These are phyloP conservation scores for Neelides sp. DNA, from an alignment of 1,140 invertebrate species.

Conservation along the genomic window DNA sequence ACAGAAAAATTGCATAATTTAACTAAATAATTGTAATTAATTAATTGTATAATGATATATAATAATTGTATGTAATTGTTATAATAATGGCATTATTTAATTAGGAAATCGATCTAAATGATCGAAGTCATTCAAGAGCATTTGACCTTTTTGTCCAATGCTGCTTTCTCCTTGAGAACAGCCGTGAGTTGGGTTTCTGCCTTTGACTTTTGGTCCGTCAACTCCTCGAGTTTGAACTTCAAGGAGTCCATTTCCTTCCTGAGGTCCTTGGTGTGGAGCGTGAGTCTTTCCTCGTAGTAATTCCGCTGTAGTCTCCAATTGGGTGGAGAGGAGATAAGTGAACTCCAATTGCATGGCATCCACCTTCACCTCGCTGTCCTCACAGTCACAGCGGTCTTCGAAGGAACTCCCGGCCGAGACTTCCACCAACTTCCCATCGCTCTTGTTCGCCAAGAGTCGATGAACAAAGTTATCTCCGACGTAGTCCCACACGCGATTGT, in stretches of 20 bases:
- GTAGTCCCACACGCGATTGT: constrained; percentile 97
- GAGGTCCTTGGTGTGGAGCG: constrained; percentile 37
- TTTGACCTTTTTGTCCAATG: constrained; percentile 34
- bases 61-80: constrained; percentile 5
- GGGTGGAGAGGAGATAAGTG: constrained; percentile 90
- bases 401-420: constrained; percentile 32
- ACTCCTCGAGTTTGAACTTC: constrained; percentile 37
- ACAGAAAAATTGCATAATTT: neutral
- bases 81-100: neutral
- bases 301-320: constrained; percentile 85
- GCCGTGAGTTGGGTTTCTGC: constrained; percentile 42
- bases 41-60: neutral
- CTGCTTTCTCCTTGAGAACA: constrained; percentile 25
- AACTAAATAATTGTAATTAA: neutral
- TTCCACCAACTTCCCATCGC: constrained; percentile 93
- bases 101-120: constrained; percentile 41
- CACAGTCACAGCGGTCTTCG: neutral
- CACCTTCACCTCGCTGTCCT: constrained; percentile 64
- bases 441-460: constrained; percentile 85
- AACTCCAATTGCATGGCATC: constrained; percentile 90
- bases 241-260: constrained; percentile 35
- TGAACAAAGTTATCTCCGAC: constrained; percentile 96
- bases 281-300: constrained; percentile 78
- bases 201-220: constrained; percentile 49
- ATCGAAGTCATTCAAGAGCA: constrained; percentile 43